Percentiles rank a stretch among this genome's conserved stretches.
Evolutionary conservation across 2,888 invertebrate genomes (phyloP).

Genomic region (Apodemia hepburni): DNA sequence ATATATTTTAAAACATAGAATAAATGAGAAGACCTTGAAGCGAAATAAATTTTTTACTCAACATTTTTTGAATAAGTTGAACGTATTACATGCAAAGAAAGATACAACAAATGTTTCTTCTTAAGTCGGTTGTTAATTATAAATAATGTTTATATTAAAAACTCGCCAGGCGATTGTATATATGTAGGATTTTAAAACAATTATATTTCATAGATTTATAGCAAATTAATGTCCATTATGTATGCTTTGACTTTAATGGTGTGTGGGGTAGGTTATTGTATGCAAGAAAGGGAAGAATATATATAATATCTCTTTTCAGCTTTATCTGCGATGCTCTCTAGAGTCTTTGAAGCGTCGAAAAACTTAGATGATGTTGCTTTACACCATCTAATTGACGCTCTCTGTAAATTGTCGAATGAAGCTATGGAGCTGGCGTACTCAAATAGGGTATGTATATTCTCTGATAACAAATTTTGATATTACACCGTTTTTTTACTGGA

Average conservation of each 20-base stretch:
- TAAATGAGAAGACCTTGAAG: no score
- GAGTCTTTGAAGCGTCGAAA: conserved; percentile 96
- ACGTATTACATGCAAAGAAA: no score
- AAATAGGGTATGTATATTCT: conserved; percentile 84
- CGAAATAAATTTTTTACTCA: no score
- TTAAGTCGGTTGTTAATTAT: no score
- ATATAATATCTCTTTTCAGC: conserved; percentile 50
- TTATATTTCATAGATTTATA: no score
- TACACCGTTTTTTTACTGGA: no score
- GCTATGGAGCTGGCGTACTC: conserved; percentile 98
- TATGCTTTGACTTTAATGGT: background rate
- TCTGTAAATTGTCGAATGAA: conserved; percentile 97
- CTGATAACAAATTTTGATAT: background rate
- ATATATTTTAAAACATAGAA: no score
- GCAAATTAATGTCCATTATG: background rate
- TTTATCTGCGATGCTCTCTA: conserved; percentile 93
- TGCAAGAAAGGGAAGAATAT: background rate
- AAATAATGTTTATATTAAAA: no score
- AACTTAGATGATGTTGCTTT: conserved; percentile 96
- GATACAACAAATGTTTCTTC: no score
- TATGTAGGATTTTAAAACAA: no score
- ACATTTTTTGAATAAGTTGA: no score
- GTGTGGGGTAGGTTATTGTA: background rate
- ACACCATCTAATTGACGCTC: conserved; percentile 97
- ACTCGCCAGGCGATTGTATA: no score